Evolutionary conservation across 30 jellyfish, hydroid and myxozoan genomes (phyloP).

Genomic region (Nemopilema nomurai): DNA sequence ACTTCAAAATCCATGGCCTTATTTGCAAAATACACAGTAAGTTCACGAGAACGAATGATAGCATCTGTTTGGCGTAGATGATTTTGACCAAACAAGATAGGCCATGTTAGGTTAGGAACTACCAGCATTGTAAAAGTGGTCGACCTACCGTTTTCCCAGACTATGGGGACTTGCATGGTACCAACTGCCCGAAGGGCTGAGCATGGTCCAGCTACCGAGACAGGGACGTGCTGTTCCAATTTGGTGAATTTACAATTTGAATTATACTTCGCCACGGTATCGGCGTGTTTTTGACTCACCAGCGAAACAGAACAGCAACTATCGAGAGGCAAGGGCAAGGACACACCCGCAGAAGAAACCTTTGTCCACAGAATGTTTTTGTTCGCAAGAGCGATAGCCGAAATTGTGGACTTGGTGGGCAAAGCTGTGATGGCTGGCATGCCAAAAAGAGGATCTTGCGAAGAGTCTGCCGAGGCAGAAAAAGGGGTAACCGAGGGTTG

Average conservation of each 20-base stretch:
- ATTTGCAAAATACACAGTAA: slow-evolving; percentile 44
- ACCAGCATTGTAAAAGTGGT: slow-evolving; percentile 43
- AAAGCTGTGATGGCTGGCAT: slow-evolving; percentile 42
- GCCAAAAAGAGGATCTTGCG: slow-evolving; percentile 38
- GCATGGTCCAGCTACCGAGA: slow-evolving; percentile 46
- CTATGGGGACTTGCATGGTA: slow-evolving; percentile 33
- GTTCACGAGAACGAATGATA: slow-evolving; percentile 13
- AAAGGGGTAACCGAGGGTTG: slow-evolving; percentile 18
- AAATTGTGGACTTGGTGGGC: slow-evolving; percentile 24
- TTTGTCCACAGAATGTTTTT: slow-evolving; percentile 45
- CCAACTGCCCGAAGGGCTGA: slow-evolving; percentile 51
- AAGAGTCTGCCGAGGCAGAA: slow-evolving; percentile 30
- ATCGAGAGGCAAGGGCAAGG: slow-evolving; percentile 44
- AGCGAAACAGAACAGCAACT: slow-evolving; percentile 51
- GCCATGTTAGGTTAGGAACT: slow-evolving; percentile 41
- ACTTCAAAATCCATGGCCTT: slow-evolving; percentile 23
- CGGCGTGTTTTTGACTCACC: slow-evolving; percentile 49
- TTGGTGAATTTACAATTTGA: slow-evolving; percentile 13
- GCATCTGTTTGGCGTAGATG: slow-evolving; percentile 53
- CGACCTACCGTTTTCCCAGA: slow-evolving; percentile 54
- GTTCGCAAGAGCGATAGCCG: slow-evolving; percentile 26
- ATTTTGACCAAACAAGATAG: slow-evolving; percentile 56
- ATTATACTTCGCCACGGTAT: not conserved
- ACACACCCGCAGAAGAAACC: slow-evolving; percentile 29
- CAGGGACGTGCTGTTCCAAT: slow-evolving; percentile 60